Evolutionary conservation across 2,113 vertebrate species (phyloP).

Genomic region (Epinephelus cyanopodus): DNA sequence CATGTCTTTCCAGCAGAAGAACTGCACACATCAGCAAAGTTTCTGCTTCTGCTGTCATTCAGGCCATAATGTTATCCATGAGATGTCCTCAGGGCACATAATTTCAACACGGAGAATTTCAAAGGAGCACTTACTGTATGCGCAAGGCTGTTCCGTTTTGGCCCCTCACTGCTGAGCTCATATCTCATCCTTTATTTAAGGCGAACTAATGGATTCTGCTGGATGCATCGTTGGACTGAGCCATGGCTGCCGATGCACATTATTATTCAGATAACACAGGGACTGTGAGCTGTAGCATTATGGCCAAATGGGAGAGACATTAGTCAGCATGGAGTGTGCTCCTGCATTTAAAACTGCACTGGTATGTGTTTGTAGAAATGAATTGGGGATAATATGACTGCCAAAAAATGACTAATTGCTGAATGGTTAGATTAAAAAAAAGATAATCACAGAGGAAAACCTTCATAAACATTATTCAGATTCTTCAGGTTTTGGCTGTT

Average conservation of each 20-base stretch:
- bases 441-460: constrained; percentile 17
- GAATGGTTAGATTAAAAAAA: not conserved
- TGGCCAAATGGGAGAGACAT: constrained; percentile 10
- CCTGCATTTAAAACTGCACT: constrained; percentile 22
- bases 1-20: constrained; percentile 16
- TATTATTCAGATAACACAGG: constrained; percentile 46
- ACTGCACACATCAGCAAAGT: constrained; percentile 37
- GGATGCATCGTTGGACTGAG: constrained; percentile 35
- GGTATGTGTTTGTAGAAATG: not conserved
- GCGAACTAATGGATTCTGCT: constrained; percentile 59
- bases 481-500: constrained; percentile 2
- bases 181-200: constrained; percentile 71
- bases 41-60: constrained; percentile 36
- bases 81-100: constrained; percentile 17
- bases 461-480: not conserved
- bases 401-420: not conserved
- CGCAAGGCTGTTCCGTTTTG: constrained; percentile 11
- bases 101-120: constrained; percentile 13
- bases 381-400: not conserved
- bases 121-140: constrained; percentile 45
- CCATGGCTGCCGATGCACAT: constrained; percentile 35
- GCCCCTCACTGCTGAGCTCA: constrained; percentile 27
- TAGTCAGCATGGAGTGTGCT: constrained; percentile 23
- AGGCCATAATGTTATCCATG: constrained; percentile 22
- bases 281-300: constrained; percentile 31